Evolutionary conservation across 2,113 vertebrate species (phyloP).

Genomic region (Actinemys pallida): DNA sequence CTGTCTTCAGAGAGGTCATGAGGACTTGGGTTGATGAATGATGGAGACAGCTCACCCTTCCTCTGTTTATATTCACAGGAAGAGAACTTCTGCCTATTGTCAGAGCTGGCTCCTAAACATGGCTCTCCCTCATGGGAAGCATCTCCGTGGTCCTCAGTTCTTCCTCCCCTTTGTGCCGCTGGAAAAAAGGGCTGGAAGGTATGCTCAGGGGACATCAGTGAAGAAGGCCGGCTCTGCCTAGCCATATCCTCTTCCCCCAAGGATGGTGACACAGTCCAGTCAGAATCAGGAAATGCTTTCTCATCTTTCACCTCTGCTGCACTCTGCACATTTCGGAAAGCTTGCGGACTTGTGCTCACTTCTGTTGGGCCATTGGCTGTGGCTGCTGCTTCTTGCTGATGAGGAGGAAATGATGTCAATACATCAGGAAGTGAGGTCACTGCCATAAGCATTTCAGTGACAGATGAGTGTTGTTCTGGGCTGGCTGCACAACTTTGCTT

Average conservation of each 20-base stretch:
- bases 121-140: conserved; percentile 81
- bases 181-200: conserved; percentile 81
- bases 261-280: conserved; percentile 40
- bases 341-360: conserved; percentile 76
- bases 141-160: conserved; percentile 75
- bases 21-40: conserved; percentile 93
- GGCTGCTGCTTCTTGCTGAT: conserved; percentile 65
- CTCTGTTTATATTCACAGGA: conserved; percentile 84
- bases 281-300: conserved; percentile 51
- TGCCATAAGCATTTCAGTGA: conserved; percentile 56
- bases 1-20: conserved; percentile 88
- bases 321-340: conserved; percentile 43
- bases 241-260: conserved; percentile 84
- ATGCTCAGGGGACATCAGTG: conserved; percentile 85
- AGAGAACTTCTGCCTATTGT: conserved; percentile 80
- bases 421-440: conserved; percentile 72
- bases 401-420: conserved; percentile 74
- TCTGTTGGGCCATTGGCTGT: conserved; percentile 88
- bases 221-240: conserved; percentile 84
- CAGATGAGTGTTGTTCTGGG: conserved; percentile 35
- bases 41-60: conserved; percentile 93
- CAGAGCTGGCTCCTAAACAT: conserved; percentile 74
- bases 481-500: conserved; percentile 43
- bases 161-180: conserved; percentile 69
- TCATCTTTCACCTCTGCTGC: conserved; percentile 70